phyloP scores from a whole-genome alignment of 2,113 vertebrate genomes.

The Callipepla californica region DNA sequence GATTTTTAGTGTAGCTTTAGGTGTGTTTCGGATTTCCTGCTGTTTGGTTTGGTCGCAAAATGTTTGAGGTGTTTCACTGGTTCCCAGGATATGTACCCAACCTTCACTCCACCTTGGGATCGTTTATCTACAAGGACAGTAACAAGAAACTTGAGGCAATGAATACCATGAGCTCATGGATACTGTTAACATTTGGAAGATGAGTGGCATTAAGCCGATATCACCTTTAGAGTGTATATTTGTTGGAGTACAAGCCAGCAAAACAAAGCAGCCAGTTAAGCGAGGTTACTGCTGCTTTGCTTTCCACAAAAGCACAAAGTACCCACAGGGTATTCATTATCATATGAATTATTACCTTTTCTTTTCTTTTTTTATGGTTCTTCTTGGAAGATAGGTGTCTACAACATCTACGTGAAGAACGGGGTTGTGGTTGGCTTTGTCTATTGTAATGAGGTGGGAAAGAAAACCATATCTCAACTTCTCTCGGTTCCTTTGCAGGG shows the following conservation, averaged over 20 bases:
- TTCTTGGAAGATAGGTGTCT: neutral
- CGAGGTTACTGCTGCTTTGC: slow-evolving; percentile 18
- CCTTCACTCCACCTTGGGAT: slow-evolving; percentile 2
- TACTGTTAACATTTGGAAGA: slow-evolving; percentile 2
- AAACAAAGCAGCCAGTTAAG: neutral
- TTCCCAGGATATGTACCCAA: neutral
- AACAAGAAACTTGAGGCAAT: slow-evolving; percentile 12
- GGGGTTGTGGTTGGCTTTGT: neutral
- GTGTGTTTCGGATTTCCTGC: slow-evolving; percentile 1
- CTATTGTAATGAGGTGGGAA: neutral
- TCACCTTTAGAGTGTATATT: neutral
- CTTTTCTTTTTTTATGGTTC: neutral
- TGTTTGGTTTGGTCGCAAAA: neutral
- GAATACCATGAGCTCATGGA: neutral
- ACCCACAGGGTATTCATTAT: neutral
- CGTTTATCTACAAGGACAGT: neutral
- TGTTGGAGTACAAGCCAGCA: slow-evolving; percentile 5
- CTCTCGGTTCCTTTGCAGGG: neutral
- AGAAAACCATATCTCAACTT: neutral
- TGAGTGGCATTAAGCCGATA: neutral
- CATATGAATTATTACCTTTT: neutral
- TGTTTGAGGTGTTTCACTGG: neutral
- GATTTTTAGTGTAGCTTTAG: neutral
- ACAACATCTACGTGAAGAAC: neutral
- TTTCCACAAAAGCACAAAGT: slow-evolving; percentile 17